phyloP scores from a whole-genome alignment of 2,113 vertebrate genomes.

The Mesitornis unicolor region DNA sequence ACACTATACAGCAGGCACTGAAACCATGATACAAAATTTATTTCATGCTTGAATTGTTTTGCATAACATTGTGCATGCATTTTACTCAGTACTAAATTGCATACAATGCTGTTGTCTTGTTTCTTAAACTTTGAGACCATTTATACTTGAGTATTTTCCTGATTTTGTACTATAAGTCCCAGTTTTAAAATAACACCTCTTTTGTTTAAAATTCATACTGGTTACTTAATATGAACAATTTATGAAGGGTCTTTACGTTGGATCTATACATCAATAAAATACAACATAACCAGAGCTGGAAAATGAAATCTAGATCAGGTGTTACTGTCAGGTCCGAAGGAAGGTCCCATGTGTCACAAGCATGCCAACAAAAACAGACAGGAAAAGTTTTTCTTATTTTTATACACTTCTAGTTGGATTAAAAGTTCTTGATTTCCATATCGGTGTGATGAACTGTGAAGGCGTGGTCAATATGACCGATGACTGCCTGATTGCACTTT shows the following conservation, averaged over 20 bases:
- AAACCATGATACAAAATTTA: constrained; percentile 95
- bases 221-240: constrained; percentile 81
- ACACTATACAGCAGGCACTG: constrained; percentile 79
- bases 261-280: constrained; percentile 80
- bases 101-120: constrained; percentile 78
- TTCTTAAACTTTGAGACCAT: constrained; percentile 78
- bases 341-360: constrained; percentile 79
- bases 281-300: constrained; percentile 78
- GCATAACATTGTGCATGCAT: constrained; percentile 99
- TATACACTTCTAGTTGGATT: constrained; percentile 73
- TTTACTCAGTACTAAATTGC: constrained; percentile 88
- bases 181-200: constrained; percentile 78
- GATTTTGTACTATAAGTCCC: constrained; percentile 73
- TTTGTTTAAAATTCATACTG: constrained; percentile 75
- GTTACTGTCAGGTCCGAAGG: constrained; percentile 71
- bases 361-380: constrained; percentile 84
- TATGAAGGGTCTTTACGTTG: constrained; percentile 77
- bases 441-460: constrained; percentile 74
- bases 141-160: constrained; percentile 71
- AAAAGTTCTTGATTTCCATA: constrained; percentile 72
- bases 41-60: constrained; percentile 98
- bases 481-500: constrained; percentile 77
- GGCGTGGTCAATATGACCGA: constrained; percentile 88
- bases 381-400: constrained; percentile 70
- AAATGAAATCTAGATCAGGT: constrained; percentile 74